Evolutionary conservation across 2,113 vertebrate genomes (phyloP), one percentile per base, ranked within the genome.

Genomic region (Halcyon malimbica): DNA sequence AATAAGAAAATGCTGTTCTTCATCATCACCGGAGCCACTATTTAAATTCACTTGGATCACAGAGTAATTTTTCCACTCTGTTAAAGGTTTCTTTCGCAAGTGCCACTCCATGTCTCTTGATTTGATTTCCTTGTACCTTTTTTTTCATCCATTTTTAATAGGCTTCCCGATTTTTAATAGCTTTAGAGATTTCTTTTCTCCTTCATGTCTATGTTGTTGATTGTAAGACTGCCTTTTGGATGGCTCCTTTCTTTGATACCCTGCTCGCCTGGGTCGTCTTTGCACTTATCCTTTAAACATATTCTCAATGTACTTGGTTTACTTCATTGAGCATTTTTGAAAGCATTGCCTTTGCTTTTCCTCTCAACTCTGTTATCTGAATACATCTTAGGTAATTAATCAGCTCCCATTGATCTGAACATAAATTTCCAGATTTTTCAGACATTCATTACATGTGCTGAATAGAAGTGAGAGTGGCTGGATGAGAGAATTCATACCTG

Each of bases 361-460:
- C 96, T 97, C 96, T 97, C 95, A 87, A 54, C 94, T 96, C 97
- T 95, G 96, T 97, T 97, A 97, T 97, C 97, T 97, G 96, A 97
- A 97, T 97, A 95, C 95, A 97, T 97, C 97, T 97, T 96, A 97
- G 97, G 97, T 97, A 97, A 97, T 97, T 97, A 97, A 97, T 97
- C 97, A 97, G 94, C 95, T 96, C 92, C 97, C 94, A 97, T 97
- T 97, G 97, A 97, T 97, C 96, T 96, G 95, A 96, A 97, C 95
- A 96, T 95, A 97, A 92, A 96, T 97, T 97, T 94, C 97, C 96
- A 97, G 96, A 94, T 97, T 97, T 97, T 97, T 96, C 95, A 97
- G 93, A 96, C 94, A 93, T 94, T 97, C 96, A 97, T 97, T 95
- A 86, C 94, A 94, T 94, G 94, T 93, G 81, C 95, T 97, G 96